A percentile compares a stretch with the other conserved stretches of the same genome.
Evolutionary conservation across 2,113 vertebrate genomes (phyloP).

Genomic region (Buteo buteo): DNA sequence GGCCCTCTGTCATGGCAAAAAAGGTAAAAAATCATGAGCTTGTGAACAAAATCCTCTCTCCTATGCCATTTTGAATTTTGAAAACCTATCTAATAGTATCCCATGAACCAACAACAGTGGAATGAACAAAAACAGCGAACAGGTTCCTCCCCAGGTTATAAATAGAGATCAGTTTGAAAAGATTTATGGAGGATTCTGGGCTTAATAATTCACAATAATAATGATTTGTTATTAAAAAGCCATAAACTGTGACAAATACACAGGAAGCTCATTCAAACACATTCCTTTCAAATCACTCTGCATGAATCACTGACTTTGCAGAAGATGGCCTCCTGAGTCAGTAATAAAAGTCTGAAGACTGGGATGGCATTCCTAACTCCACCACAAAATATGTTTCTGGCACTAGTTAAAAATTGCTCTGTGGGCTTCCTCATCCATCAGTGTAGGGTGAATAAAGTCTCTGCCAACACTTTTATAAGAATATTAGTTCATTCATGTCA

Average conservation of each 20-base stretch:
- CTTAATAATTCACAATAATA: conserved; percentile 13
- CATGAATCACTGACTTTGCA: conserved; percentile 39
- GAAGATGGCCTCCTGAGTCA: conserved; percentile 46
- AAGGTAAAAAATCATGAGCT: not conserved
- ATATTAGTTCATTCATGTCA: not conserved
- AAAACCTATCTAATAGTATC: not conserved
- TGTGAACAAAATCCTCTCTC: not conserved
- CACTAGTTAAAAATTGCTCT: not conserved
- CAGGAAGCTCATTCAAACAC: conserved; percentile 36
- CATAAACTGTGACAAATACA: conserved; percentile 34
- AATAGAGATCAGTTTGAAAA: conserved; percentile 9
- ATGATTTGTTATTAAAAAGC: conserved; percentile 38
- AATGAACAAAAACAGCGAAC: not conserved
- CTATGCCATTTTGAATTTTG: not conserved
- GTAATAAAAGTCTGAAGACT: conserved; percentile 2
- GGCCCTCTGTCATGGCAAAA: not conserved
- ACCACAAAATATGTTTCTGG: conserved; percentile 31
- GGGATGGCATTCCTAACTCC: conserved; percentile 32
- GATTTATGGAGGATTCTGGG: not conserved
- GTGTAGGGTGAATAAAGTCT: not conserved
- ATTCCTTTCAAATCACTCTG: conserved; percentile 26
- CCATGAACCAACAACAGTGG: not conserved
- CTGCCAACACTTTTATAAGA: not conserved
- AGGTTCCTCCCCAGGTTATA: conserved; percentile 33
- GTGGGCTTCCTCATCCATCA: not conserved